phyloP scores from a whole-genome alignment of 2,888 invertebrate species.

The Deroplatys truncata region DNA sequence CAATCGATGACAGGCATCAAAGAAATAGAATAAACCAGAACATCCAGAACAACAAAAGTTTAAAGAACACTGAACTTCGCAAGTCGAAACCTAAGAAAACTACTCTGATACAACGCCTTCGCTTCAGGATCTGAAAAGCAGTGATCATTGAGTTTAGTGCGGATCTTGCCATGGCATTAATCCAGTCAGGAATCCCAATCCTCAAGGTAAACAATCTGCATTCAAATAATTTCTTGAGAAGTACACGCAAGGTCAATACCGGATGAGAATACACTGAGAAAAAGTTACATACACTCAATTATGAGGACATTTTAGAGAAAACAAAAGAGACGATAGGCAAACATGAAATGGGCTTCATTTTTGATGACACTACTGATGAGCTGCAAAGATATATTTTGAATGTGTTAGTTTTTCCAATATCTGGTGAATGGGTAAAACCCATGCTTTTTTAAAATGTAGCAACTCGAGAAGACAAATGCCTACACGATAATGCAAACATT shows the following conservation, averaged over 20 bases:
- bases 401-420: neutral
- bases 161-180: too few relatives aligned
- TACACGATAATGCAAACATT: neutral
- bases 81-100: too few relatives aligned
- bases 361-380: slow-evolving; percentile 11
- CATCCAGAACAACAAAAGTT: too few relatives aligned
- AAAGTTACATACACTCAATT: neutral
- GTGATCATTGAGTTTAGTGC: too few relatives aligned
- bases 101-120: too few relatives aligned
- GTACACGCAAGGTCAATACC: neutral
- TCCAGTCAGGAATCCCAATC: too few relatives aligned
- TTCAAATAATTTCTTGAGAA: too few relatives aligned
- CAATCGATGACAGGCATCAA: too few relatives aligned
- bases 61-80: too few relatives aligned
- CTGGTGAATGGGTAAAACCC: neutral
- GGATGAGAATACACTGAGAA: slow-evolving; percentile 9
- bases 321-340: neutral
- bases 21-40: too few relatives aligned
- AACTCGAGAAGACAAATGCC: slow-evolving; percentile 14
- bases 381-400: slow-evolving; percentile 10
- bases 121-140: too few relatives aligned
- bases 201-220: too few relatives aligned
- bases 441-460: neutral
- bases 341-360: neutral
- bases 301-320: neutral